Percentiles rank a stretch among this genome's conserved stretches.
phyloP scores from a whole-genome alignment of 2,888 invertebrate species.

The Spicauda simplicius region DNA sequence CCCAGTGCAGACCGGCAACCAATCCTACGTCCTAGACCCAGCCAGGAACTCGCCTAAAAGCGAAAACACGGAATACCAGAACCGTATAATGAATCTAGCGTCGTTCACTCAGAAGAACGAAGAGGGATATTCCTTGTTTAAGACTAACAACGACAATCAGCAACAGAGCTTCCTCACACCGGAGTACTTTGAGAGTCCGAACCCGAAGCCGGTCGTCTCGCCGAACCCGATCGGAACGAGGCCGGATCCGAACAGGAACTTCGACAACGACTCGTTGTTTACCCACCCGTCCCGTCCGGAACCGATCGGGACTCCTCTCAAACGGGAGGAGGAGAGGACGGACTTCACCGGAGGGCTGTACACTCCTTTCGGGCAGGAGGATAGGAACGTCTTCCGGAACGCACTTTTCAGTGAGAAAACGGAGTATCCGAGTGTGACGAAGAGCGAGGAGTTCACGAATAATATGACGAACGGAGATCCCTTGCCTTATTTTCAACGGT shows the following conservation, averaged over 20 bases:
- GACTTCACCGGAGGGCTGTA: constrained; percentile 56
- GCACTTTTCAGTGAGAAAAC: constrained; percentile 70
- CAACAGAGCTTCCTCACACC: constrained; percentile 65
- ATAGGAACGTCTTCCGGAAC: constrained; percentile 70
- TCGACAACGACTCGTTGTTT: constrained; percentile 67
- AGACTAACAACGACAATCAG: constrained; percentile 62
- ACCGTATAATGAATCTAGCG: constrained; percentile 69
- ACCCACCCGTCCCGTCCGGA: constrained; percentile 65
- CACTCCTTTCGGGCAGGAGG: constrained; percentile 75
- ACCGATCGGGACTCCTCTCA: constrained; percentile 67
- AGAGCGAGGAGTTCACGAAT: constrained; percentile 49
- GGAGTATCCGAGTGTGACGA: constrained; percentile 43
- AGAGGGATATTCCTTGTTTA: constrained; percentile 77
- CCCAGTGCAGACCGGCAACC: constrained; percentile 46
- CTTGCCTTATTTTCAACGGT: constrained; percentile 73
- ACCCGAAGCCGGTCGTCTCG: constrained; percentile 66
- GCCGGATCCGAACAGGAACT: constrained; percentile 56
- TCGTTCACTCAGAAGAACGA: constrained; percentile 79
- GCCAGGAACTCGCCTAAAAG: constrained; percentile 53
- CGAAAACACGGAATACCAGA: constrained; percentile 61
- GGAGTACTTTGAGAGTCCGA: constrained; percentile 63
- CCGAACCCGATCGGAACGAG: constrained; percentile 77
- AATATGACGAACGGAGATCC: constrained; percentile 66
- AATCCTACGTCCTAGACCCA: constrained; percentile 51
- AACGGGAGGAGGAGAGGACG: constrained; percentile 47